A percentile compares a stretch with the other conserved stretches of the same genome.
These are phyloP conservation scores for Tachysurus fulvidraco DNA, from an alignment of 2,113 vertebrate genomes.

Conservation along the genomic window DNA sequence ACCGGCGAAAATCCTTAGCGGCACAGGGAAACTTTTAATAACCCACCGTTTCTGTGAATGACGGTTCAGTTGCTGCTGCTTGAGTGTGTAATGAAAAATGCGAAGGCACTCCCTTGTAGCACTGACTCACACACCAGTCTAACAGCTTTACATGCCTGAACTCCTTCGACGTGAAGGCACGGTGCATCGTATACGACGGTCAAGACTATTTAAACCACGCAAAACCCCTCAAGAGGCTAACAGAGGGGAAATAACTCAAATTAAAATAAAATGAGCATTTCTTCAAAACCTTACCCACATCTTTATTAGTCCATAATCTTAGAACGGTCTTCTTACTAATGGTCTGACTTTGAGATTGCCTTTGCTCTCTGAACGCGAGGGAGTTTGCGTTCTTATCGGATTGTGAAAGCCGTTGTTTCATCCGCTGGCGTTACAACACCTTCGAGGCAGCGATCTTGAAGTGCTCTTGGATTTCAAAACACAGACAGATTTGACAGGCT, in stretches of 20 bases:
- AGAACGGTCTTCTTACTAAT: not conserved
- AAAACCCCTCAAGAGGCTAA: not conserved
- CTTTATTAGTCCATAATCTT: not conserved
- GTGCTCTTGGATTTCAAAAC: conserved; percentile 33
- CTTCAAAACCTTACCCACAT: not conserved
- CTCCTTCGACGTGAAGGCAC: not conserved
- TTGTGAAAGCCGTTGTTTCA: conserved; percentile 47
- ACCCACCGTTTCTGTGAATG: not conserved
- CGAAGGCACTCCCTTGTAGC: conserved; percentile 25
- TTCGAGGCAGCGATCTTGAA: conserved; percentile 13
- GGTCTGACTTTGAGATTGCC: not conserved
- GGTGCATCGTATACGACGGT: not conserved
- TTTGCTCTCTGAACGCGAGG: not conserved
- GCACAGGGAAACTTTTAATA: not conserved
- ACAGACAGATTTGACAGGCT: not conserved
- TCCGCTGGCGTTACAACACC: conserved; percentile 39
- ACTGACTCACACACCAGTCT: conserved; percentile 18
- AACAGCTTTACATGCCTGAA: conserved; percentile 13
- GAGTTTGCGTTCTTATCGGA: conserved; percentile 34
- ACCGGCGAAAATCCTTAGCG: too few species aligned
- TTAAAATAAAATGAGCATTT: not conserved
- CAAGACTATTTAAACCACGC: not conserved
- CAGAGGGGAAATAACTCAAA: not conserved
- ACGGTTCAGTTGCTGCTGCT: not conserved
- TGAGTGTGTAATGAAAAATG: not conserved